A percentile compares a stretch with the other conserved stretches of the same genome.
phyloP scores from a whole-genome alignment of 2,113 vertebrate genomes.

The Coptodon rendalli region DNA sequence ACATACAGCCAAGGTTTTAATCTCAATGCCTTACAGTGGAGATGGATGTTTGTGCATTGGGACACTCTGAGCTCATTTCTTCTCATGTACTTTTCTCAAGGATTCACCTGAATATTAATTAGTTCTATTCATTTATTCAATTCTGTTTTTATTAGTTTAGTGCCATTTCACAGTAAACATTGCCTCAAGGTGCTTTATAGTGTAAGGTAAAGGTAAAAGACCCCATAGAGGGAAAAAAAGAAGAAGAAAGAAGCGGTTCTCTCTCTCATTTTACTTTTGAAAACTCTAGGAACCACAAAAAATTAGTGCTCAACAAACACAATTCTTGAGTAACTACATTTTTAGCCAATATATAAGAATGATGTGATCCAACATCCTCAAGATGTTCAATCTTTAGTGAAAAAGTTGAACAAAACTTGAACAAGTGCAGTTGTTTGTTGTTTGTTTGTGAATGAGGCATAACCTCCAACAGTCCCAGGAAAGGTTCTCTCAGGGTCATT shows the following conservation, averaged over 20 bases:
- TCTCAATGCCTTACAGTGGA: neutral
- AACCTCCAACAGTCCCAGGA: neutral
- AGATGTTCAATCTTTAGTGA: neutral
- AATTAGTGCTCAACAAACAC: neutral
- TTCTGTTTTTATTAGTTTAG: neutral
- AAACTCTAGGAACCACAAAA: neutral
- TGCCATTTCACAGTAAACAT: neutral
- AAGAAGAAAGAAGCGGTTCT: neutral
- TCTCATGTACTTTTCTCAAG: neutral
- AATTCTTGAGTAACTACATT: neutral
- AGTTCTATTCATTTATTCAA: neutral
- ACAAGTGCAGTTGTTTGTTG: neutral
- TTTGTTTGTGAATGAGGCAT: neutral
- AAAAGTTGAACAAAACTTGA: neutral
- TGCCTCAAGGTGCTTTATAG: neutral
- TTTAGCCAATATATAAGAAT: neutral
- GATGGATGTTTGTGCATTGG: neutral
- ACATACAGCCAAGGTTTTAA: neutral
- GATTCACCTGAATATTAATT: neutral
- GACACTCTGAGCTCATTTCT: neutral
- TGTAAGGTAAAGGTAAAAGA: neutral
- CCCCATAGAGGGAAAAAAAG: too few relatives aligned
- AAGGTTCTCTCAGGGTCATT: constrained; percentile 48
- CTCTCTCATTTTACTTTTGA: neutral
- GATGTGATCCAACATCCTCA: neutral